Evolutionary conservation across 2,797 vertebrate species (phyloP), one percentile per base, ranked within the genome.

Genomic region (Chiroxiphia lanceolata): DNA sequence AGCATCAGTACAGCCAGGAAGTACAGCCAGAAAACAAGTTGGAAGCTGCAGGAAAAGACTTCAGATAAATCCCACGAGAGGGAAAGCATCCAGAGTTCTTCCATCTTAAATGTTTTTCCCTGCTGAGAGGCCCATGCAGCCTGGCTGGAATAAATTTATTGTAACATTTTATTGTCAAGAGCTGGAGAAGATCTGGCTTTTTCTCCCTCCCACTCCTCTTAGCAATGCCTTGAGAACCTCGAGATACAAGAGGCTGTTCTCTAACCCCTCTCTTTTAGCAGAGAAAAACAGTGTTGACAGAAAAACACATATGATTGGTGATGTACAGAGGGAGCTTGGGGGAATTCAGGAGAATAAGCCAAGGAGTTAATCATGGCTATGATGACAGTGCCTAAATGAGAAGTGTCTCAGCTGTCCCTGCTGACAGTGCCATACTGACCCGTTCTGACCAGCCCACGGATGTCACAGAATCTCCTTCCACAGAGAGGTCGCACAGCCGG

Each of bases 391-490:
- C 21, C 17, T 38, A 29, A 23, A 4, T 14, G 25, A n/a, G 27
- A 36, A 3, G 14, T 0, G 12, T 42, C 40, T 51, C 61, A 51
- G 26, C 18, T 83, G 34, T 29, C 33, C 11, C 1, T 34, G 50
- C 3, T 13, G 44, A 61, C 47, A 26, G 6, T 1, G 10, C 33
- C 7, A 75, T 67, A 98, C 99, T 96, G 71, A 99, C 99, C 98
- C 99, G 98, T 90, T 99, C 99, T 36, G 99, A 99, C 99, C 99
- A 99, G 96, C 99, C 99, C 71, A 99, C 99, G 0, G 99, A 99
- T 0, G 99, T 99, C 59, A 99, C 99, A 0, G 99, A 99, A 96
- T 99, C 99, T 15, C 99, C 99, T 97, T 99, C 99, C 63, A 99
- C 99, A 5, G 99, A 99, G 54, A 99, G 98, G 83, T 99, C 99